These are phyloP conservation scores for Trogon surrucura DNA, from an alignment of 2,113 vertebrate genomes.

Conservation along the genomic window DNA sequence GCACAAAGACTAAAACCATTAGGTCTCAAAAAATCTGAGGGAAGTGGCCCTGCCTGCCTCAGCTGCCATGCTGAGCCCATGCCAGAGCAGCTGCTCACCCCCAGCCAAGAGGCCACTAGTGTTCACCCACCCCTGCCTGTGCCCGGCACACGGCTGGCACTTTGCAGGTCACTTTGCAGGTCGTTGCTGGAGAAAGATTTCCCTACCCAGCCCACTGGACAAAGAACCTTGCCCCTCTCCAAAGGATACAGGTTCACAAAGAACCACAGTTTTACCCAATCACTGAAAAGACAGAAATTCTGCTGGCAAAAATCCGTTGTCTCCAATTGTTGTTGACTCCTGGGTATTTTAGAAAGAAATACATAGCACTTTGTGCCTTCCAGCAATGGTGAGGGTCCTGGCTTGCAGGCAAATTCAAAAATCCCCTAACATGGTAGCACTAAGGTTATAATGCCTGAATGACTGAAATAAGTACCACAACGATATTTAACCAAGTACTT, in stretches of 20 bases:
- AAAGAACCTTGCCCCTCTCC: not conserved
- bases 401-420: not conserved
- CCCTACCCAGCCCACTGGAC: not conserved
- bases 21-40: not conserved
- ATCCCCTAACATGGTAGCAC: not conserved
- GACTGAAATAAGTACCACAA: not conserved
- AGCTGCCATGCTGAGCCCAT: not conserved
- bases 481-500: not conserved
- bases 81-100: not conserved
- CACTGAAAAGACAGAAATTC: not conserved
- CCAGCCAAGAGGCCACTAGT: not conserved
- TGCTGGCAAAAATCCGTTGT: not conserved
- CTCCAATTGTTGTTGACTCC: not conserved
- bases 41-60: not conserved
- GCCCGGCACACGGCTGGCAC: not conserved
- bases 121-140: not conserved
- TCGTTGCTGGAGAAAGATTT: not conserved
- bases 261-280: not conserved
- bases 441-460: not conserved
- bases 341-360: not conserved
- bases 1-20: not conserved
- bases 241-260: not conserved
- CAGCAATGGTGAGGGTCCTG: not conserved
- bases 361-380: not conserved
- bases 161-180: not conserved